Conservation (phyloP, 2,113 vertebrate genomes). For the Lepus americanus region DNA sequence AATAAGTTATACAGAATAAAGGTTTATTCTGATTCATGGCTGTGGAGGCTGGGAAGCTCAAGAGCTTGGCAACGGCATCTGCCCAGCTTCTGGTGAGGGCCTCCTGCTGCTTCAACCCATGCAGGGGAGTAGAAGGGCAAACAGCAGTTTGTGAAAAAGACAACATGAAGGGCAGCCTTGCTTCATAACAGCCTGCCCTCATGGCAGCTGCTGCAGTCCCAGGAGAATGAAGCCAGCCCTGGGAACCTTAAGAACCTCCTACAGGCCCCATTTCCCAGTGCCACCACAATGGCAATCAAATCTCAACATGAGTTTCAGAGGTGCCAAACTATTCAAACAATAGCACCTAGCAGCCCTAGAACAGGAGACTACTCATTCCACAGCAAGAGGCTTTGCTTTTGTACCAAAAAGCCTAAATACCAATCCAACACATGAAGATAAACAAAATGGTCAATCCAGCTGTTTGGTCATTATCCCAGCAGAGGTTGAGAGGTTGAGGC, state of each 20-base stretch:
- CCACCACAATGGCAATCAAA: background rate
- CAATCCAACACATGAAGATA: background rate
- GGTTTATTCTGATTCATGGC: background rate
- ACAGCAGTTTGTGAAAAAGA: background rate
- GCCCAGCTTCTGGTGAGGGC: background rate
- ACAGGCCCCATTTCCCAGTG: background rate
- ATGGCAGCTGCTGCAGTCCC: background rate
- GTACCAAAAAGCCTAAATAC: background rate
- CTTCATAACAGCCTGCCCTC: background rate
- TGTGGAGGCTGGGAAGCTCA: background rate
- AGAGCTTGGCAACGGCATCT: background rate
- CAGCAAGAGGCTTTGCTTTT: background rate
- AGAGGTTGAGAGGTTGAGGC: background rate
- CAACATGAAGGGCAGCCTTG: background rate
- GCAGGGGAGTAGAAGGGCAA: background rate
- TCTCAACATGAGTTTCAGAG: background rate
- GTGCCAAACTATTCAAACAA: background rate
- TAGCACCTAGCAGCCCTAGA: background rate
- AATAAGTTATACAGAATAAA: background rate
- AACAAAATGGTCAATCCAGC: background rate
- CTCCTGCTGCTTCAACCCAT: background rate
- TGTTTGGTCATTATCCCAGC: background rate
- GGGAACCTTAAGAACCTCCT: too few species aligned
- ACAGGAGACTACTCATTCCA: background rate
- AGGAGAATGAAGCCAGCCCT: background rate